These are phyloP conservation scores for Philypnodon macrostomus DNA, from an alignment of 2,797 vertebrate species.

Conservation along the genomic window DNA sequence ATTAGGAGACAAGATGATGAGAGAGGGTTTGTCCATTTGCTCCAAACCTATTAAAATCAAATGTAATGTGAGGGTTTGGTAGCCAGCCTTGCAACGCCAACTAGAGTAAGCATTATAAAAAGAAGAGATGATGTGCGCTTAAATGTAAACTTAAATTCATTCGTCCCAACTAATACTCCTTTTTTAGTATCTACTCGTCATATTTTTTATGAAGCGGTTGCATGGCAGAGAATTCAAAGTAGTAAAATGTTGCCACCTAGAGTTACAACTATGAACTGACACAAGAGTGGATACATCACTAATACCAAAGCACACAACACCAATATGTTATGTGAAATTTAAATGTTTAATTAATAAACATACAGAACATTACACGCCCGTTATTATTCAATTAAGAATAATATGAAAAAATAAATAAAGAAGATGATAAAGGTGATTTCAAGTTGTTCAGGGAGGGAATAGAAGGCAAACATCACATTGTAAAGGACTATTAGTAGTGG, in stretches of 20 bases:
- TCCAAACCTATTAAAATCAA: conserved; percentile 2
- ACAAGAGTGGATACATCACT: neutral
- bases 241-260: conserved; percentile 44
- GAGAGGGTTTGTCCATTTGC: conserved; percentile 31
- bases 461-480: too few relatives aligned
- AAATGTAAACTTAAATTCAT: too few relatives aligned
- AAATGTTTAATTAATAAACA: conserved; percentile 3
- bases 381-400: neutral
- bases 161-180: neutral
- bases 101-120: neutral
- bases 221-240: neutral
- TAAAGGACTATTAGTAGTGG: too few relatives aligned
- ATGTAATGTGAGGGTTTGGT: too few relatives aligned
- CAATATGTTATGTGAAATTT: neutral
- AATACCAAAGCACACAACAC: neutral
- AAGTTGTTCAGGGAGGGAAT: too few relatives aligned
- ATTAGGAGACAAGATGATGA: conserved; percentile 42
- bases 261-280: conserved; percentile 17
- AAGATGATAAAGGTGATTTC: neutral
- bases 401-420: neutral
- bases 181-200: neutral
- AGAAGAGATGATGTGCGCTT: too few relatives aligned
- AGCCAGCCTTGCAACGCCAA: neutral
- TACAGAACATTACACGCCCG: neutral
- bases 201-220: neutral